A percentile compares a stretch with the other conserved stretches of the same genome.
phyloP scores from a whole-genome alignment of 2,113 vertebrate genomes.

The Piliocolobus tephrosceles region DNA sequence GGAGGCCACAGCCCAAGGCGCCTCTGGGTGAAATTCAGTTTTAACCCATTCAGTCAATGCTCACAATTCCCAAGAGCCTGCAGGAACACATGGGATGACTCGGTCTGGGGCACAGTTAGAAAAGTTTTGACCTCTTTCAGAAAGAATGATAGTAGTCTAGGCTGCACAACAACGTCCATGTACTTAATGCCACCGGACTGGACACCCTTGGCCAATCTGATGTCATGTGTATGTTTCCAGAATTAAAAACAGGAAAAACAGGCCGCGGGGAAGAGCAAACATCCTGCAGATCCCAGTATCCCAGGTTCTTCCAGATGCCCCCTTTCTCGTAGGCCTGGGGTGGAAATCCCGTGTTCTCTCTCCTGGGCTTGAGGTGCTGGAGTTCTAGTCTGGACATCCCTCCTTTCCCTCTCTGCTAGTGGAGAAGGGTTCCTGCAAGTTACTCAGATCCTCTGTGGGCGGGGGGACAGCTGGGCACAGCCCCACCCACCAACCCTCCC shows the following conservation, averaged over 20 bases:
- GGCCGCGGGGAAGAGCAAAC: neutral
- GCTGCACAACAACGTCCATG: rapidly evolving
- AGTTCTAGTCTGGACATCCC: neutral
- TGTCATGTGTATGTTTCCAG: neutral
- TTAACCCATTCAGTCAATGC: neutral
- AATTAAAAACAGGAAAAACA: neutral
- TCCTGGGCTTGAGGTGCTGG: neutral
- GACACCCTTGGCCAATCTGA: neutral
- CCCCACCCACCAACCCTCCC: rapidly evolving
- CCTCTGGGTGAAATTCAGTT: neutral
- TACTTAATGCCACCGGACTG: neutral
- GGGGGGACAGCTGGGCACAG: neutral
- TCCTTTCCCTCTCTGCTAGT: neutral
- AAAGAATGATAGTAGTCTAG: neutral
- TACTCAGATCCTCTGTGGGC: neutral
- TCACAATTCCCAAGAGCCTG: neutral
- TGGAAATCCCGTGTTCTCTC: neutral
- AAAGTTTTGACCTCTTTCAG: neutral
- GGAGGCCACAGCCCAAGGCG: neutral
- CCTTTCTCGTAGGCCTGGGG: neutral
- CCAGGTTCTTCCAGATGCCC: neutral
- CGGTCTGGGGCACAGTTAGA: neutral
- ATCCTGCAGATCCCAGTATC: neutral
- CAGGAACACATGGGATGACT: neutral
- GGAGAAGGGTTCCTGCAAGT: neutral